A percentile compares a stretch with the other conserved stretches of the same genome.
These are phyloP conservation scores for Tetramorium parvispinum DNA, from an alignment of 1,140 invertebrate species.

Conservation along the genomic window DNA sequence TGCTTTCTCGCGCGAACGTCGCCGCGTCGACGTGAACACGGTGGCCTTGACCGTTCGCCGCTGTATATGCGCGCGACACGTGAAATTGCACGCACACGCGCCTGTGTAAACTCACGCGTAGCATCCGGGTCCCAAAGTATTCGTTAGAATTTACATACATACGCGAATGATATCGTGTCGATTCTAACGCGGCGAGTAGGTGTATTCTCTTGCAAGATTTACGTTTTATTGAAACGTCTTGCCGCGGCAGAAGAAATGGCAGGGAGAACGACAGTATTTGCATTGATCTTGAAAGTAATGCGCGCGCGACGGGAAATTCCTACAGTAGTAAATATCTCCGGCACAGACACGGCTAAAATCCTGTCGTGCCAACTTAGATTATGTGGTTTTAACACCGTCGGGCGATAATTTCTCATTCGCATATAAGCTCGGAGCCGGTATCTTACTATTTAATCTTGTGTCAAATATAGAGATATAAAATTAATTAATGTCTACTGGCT, in stretches of 20 bases:
- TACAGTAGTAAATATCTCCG: not conserved
- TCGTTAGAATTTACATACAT: not conserved
- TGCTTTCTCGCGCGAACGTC: slow-evolving; percentile 13
- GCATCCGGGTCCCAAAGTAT: not conserved
- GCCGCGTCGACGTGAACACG: not conserved
- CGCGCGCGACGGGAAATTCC: not conserved
- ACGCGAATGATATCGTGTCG: not conserved
- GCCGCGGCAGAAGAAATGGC: not conserved
- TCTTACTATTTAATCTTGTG: slow-evolving; percentile 17
- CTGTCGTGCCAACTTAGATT: not conserved
- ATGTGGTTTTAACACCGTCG: slow-evolving; percentile 10
- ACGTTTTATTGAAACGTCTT: not conserved
- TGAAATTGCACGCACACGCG: not conserved
- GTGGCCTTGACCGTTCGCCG: slow-evolving; percentile 22
- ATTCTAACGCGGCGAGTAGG: not conserved
- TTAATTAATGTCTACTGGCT: not conserved
- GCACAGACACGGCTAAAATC: not conserved
- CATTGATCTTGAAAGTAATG: slow-evolving; percentile 14
- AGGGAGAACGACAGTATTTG: not conserved
- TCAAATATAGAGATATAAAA: slow-evolving; percentile 2
- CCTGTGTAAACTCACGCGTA: not conserved
- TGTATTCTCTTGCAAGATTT: not conserved
- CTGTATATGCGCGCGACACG: not conserved
- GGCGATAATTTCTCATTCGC: not conserved
- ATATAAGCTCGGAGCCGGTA: not conserved